Conservation (phyloP, 2,113 vertebrate genomes). For the Ancistrus triradiatus region DNA sequence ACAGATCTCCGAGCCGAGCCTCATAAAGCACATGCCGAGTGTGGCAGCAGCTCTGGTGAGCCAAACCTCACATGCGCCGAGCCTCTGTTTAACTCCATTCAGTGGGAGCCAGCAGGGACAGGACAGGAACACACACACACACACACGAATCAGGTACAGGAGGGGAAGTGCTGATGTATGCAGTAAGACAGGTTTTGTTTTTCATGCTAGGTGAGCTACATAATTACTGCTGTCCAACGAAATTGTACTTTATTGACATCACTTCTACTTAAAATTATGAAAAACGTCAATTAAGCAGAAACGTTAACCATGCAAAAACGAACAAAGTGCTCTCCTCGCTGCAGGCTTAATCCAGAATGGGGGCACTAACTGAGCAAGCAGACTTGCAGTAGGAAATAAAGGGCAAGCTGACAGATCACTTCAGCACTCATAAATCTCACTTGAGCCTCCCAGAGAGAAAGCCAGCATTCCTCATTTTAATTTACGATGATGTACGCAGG, state of each 20-base stretch:
- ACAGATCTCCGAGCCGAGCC: slow-evolving; percentile 15
- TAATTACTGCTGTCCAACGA: not conserved
- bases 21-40: slow-evolving; percentile 34
- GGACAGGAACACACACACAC: not conserved
- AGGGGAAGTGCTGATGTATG: not conserved
- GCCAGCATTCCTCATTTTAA: slow-evolving; percentile 16
- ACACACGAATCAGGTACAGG: not conserved
- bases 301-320: not conserved
- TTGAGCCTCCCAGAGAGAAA: slow-evolving; percentile 35
- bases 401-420: slow-evolving; percentile 39
- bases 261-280: not conserved
- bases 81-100: not conserved
- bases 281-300: not conserved
- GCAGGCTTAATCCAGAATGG: not conserved
- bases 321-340: not conserved
- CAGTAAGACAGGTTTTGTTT: slow-evolving; percentile 11
- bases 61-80: slow-evolving; percentile 11
- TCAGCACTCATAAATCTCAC: slow-evolving; percentile 43
- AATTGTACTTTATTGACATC: not conserved
- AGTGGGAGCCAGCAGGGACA: not conserved
- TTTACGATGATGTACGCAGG: slow-evolving; percentile 21
- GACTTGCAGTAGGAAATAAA: slow-evolving; percentile 34
- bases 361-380: slow-evolving; percentile 26
- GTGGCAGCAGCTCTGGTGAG: slow-evolving; percentile 18
- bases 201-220: slow-evolving; percentile 1